Evolutionary conservation across 2,888 invertebrate genomes (phyloP).

Genomic region (Celastrina argiolus): DNA sequence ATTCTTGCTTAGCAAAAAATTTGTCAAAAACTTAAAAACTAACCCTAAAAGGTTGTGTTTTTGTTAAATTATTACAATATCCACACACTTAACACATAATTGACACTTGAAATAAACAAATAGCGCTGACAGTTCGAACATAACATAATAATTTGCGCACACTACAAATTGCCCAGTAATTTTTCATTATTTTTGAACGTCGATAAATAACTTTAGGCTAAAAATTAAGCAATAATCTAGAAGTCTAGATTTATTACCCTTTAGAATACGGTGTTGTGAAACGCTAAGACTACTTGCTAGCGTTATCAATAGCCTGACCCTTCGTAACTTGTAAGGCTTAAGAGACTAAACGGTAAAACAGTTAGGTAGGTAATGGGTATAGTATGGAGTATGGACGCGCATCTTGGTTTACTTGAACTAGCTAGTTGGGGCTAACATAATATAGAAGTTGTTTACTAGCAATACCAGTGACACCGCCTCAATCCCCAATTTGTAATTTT

Average conservation of each 20-base stretch:
- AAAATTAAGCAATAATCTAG: constrained; percentile 3
- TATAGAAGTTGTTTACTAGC: too few species aligned
- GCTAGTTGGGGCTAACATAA: too few species aligned
- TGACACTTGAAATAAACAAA: neutral
- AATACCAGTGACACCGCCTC: too few species aligned
- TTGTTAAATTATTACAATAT: neutral
- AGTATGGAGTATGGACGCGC: neutral
- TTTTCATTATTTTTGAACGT: neutral
- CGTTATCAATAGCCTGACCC: constrained; percentile 20
- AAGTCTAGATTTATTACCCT: constrained; percentile 14
- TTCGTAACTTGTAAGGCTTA: constrained; percentile 5
- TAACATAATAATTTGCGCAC: neutral
- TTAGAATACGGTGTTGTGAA: constrained; percentile 16
- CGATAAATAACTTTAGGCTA: neutral
- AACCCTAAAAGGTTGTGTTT: neutral
- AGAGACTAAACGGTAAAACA: constrained; percentile 14
- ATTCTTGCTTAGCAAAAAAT: too few species aligned
- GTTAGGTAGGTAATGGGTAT: neutral
- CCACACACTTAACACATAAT: neutral
- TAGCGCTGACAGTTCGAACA: neutral
- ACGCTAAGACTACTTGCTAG: neutral
- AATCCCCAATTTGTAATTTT: too few species aligned
- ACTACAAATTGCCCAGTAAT: neutral
- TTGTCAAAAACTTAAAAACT: neutral
- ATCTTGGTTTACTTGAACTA: neutral